These are phyloP conservation scores for Sphaerodactylus townsendi DNA, from an alignment of 2,113 vertebrate genomes.

Conservation along the genomic window DNA sequence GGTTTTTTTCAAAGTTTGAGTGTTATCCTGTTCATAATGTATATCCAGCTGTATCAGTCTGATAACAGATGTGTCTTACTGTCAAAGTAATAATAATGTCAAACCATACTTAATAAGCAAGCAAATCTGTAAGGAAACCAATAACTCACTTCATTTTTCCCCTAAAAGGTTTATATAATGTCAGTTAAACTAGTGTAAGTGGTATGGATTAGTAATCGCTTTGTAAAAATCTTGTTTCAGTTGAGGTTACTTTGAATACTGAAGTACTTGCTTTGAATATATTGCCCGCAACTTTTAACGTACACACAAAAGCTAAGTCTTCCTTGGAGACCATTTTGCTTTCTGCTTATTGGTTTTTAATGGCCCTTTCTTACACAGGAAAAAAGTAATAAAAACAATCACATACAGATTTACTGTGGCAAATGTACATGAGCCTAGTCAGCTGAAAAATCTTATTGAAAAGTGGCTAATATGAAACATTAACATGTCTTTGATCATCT, in stretches of 20 bases:
- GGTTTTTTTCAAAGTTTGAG: neutral
- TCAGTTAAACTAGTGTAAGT: slow-evolving; percentile 6
- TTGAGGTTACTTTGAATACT: slow-evolving; percentile 5
- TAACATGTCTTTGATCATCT: slow-evolving; percentile 21
- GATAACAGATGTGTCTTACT: neutral
- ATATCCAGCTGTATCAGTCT: neutral
- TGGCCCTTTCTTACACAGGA: slow-evolving; percentile 30
- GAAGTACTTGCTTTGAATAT: neutral
- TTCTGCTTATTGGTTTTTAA: slow-evolving; percentile 34
- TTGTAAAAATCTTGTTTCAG: neutral
- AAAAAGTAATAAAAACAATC: slow-evolving; percentile 22
- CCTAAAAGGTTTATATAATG: neutral
- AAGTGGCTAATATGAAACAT: slow-evolving; percentile 46
- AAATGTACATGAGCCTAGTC: slow-evolving; percentile 20
- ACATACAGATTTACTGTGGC: slow-evolving; percentile 8
- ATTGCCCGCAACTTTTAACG: slow-evolving; percentile 21
- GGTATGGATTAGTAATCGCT: neutral
- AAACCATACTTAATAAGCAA: neutral
- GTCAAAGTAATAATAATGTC: neutral
- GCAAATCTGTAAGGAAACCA: neutral
- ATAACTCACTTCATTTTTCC: slow-evolving; percentile 16
- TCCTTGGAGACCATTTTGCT: slow-evolving; percentile 32
- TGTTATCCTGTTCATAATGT: neutral
- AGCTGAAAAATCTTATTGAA: slow-evolving; percentile 25
- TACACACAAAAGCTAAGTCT: slow-evolving; percentile 30